Conservation (phyloP, 2,797 vertebrate genomes). For the Hylomyscus alleni region DNA sequence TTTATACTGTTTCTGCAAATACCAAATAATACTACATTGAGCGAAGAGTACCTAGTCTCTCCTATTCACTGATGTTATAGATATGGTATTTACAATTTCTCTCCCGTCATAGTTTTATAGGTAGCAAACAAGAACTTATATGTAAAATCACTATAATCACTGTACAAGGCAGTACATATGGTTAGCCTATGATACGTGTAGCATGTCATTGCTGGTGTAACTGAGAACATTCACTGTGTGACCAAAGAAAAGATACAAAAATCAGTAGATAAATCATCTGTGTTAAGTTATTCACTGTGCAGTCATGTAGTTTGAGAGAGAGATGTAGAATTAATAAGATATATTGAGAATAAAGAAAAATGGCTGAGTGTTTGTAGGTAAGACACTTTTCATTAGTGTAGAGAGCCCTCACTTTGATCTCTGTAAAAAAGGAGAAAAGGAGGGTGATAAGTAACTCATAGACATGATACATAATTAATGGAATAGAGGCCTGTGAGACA, state of each 20-base stretch:
- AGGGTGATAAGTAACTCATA: not conserved
- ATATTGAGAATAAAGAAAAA: not conserved
- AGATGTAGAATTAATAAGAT: slow-evolving; percentile 10
- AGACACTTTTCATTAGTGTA: too few species aligned
- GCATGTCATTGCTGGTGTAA: not conserved
- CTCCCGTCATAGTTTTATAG: slow-evolving; percentile 37
- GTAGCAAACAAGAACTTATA: not conserved
- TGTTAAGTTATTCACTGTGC: not conserved
- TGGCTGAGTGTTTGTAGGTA: not conserved
- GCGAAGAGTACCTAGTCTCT: not conserved
- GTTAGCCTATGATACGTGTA: not conserved
- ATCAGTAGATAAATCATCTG: not conserved
- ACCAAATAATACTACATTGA: slow-evolving; percentile 40
- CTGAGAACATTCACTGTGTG: not conserved
- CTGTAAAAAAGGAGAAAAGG: rapidly evolving
- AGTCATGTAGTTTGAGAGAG: not conserved
- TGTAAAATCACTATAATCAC: not conserved
- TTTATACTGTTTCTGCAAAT: slow-evolving; percentile 1
- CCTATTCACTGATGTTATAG: not conserved
- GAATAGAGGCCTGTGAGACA: not conserved
- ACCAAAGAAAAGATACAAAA: slow-evolving; percentile 11
- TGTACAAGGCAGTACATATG: not conserved
- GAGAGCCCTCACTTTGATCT: not conserved
- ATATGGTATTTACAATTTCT: not conserved
- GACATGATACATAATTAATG: not conserved